Evolutionary conservation across 2,797 vertebrate genomes (phyloP), one percentile per base, ranked within the genome.

Genomic region (Sphenopsis melanotis): DNA sequence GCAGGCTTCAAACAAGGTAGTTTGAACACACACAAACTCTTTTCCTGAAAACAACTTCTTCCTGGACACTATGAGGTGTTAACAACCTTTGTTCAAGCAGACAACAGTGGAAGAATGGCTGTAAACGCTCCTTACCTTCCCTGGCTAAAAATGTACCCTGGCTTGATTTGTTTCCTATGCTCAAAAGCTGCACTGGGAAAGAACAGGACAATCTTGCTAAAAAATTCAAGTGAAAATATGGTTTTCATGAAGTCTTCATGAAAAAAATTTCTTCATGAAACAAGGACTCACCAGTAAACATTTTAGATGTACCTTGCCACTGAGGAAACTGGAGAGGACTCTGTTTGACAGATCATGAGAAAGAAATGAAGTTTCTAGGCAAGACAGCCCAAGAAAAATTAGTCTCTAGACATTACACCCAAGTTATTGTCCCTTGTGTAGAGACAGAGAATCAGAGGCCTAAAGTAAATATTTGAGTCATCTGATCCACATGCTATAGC

Each of bases 381-480:
- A 66, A 74, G 63, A 65, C 20, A 12, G 66, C 34, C 2, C 5
- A 90, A 84, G 30, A 85, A 87, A 91, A 93, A 49, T 7, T 1
- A 88, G 41, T 24, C 36, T 57, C 20, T n/a, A 56, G n/a, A 50
- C 10, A 7, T 44, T 63, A 61, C 75, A 92, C 22, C 7, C 23
- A 70, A 83, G 39, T 81, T 90, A 78, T 64, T 88, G 29, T 56
- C 39, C 59, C 29, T 44, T 55, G 18, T 2, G 0, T 7, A 53
- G 34, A 71, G 57, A 81, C 44, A 56, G 57, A 78, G 44, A 91
- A 81, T 74, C 59, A 47, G 78, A 71, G 69, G 60, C 49, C 44
- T 83, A 60, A 90, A 94, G 63, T 64, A 93, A 96, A 90, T 86
- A 91, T 50, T 87, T 83, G 60, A 93, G 66, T 83, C 86, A 89